phyloP scores from a whole-genome alignment of 1,140 invertebrate genomes.

The Drosophila nikananu region DNA sequence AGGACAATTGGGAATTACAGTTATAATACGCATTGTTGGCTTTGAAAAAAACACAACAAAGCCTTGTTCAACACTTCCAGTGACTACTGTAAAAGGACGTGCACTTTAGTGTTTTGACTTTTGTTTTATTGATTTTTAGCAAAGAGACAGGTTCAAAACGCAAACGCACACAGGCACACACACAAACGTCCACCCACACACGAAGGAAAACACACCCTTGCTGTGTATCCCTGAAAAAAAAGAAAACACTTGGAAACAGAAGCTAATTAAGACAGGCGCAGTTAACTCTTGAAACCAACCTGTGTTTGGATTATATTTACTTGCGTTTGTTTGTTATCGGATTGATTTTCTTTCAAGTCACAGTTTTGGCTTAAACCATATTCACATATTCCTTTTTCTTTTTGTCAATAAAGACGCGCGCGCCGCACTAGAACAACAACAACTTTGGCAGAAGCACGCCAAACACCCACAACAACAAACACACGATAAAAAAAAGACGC shows the following conservation, averaged over 20 bases:
- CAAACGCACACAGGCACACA: slow-evolving; percentile 18
- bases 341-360: background rate
- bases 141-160: slow-evolving; percentile 55
- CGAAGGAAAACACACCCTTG: slow-evolving; percentile 68
- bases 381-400: slow-evolving; percentile 1
- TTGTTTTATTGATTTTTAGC: slow-evolving; percentile 66
- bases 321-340: background rate
- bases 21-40: no score
- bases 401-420: slow-evolving; percentile 23
- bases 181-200: slow-evolving; percentile 5
- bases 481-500: slow-evolving; percentile 33
- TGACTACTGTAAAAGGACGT: slow-evolving; percentile 34
- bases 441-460: slow-evolving; percentile 25
- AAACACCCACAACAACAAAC: slow-evolving; percentile 27
- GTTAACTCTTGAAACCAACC: slow-evolving; percentile 16
- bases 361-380: background rate
- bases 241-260: slow-evolving; percentile 13
- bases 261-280: slow-evolving; percentile 29
- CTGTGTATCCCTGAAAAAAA: slow-evolving; percentile 64
- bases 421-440: slow-evolving; percentile 19
- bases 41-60: background rate
- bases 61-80: background rate
- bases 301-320: background rate
- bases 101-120: slow-evolving; percentile 52
- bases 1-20: background rate